Evolutionary conservation across 1,140 invertebrate species (phyloP).

Genomic region (Euura saliciscinereae): DNA sequence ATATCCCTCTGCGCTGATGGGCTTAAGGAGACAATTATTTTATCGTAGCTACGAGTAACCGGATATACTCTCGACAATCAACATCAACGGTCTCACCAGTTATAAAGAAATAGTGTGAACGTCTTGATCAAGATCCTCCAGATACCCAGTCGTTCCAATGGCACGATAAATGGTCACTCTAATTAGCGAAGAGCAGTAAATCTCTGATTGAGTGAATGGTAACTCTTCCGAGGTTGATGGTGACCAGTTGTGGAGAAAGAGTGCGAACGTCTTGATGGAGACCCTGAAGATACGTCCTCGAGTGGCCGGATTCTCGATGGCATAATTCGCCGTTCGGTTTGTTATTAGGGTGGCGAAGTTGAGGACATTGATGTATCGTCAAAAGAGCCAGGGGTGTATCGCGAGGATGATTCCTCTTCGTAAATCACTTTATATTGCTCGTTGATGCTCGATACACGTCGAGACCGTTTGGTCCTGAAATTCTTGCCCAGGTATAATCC

Average conservation of each 20-base stretch:
- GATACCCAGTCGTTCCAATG: not conserved
- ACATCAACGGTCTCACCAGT: not conserved
- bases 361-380: slow-evolving; percentile 1
- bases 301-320: too few relatives aligned
- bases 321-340: too few relatives aligned
- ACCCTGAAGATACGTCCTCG: too few relatives aligned
- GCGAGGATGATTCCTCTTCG: not conserved
- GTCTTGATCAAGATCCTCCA: slow-evolving; percentile 1
- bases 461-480: too few relatives aligned
- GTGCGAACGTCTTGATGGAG: not conserved
- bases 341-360: too few relatives aligned
- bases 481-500: not conserved
- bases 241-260: not conserved
- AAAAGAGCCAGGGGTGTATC: not conserved
- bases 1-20: slow-evolving; percentile 21
- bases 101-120: not conserved
- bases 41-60: not conserved
- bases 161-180: too few relatives aligned
- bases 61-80: not conserved
- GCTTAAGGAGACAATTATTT: slow-evolving; percentile 40
- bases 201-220: too few relatives aligned
- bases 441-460: not conserved
- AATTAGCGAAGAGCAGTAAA: too few relatives aligned
- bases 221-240: not conserved
- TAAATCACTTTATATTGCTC: slow-evolving; percentile 1